Evolutionary conservation across 2,888 invertebrate genomes (phyloP).

Genomic region (Xanthorhoe designata): DNA sequence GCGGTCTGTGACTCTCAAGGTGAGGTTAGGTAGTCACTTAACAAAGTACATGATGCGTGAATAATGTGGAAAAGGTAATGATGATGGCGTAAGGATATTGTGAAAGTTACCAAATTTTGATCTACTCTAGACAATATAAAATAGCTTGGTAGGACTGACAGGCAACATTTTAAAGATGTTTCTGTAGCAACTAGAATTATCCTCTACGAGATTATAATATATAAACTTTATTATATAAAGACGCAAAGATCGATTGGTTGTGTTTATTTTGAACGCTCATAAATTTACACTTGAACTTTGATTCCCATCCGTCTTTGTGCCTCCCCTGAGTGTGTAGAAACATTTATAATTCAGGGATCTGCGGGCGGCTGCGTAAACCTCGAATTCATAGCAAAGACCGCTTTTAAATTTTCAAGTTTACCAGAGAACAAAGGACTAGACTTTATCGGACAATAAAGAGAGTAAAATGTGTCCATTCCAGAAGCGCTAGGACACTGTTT

Average conservation of each 20-base stretch:
- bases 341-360: conserved; percentile 74
- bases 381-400: conserved; percentile 73
- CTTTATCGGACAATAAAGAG: conserved; percentile 76
- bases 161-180: background rate
- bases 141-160: background rate
- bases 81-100: conserved; percentile 13
- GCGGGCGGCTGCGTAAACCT: conserved; percentile 56
- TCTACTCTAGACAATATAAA: background rate
- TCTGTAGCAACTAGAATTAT: background rate
- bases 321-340: conserved; percentile 42
- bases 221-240: no score
- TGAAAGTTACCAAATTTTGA: conserved; percentile 12
- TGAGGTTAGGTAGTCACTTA: conserved; percentile 33
- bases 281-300: conserved; percentile 39
- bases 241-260: background rate
- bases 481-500: conserved; percentile 63
- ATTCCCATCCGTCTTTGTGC: conserved; percentile 35
- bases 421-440: conserved; percentile 72
- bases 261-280: background rate
- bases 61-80: conserved; percentile 36
- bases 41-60: conserved; percentile 37
- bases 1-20: conserved; percentile 30
- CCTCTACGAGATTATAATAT: background rate
- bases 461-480: conserved; percentile 78
- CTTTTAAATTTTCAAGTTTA: conserved; percentile 77